Base-by-base conservation (phyloP, 2,113 vertebrate species). In the Hemiprocne comata region DNA sequence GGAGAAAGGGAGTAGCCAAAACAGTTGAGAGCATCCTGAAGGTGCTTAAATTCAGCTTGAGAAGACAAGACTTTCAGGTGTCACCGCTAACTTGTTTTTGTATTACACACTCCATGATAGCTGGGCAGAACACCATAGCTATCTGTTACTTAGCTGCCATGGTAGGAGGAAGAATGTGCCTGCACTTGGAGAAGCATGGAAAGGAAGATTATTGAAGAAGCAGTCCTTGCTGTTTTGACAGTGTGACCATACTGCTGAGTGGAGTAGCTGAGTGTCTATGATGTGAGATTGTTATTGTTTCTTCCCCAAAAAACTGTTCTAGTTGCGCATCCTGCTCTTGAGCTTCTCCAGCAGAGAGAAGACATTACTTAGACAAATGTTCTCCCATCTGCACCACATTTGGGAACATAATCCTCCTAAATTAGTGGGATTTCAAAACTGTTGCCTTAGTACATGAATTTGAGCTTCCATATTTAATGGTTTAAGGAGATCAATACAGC, bases 381-480 rank as follows among this genome's bases (percentile, higher is more conserved):
- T 51, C 40, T 66, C 11, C 64, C n/a, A 36, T 62, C 57, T 55
- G 58, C 4, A 17, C 14, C 60, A 65, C 3, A 24, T 89, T 94
- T 2, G 0, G 87, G 87, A 91, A 87, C 48, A 40, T 62, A 96
- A 94, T 40, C 57, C 34, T 94, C 61, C 55, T 83, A 86, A 93
- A 91, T 87, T 87, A 74, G n/a, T 61, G 48, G 25, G 53, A 69
- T 92, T 97, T 92, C 74, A 94, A 79, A 89, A 82, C 61, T 28
- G 46, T 77, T 81, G 23, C 58, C 40, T 96, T 95, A 75, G 51
- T 89, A n/a, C 67, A 65, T 86, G 65, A 80, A 85, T 96, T 91
- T 93, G 79, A 97, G 91, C 83, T 92, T 93, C n/a, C 87, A 89
- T 89, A 92, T 94, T 91, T 96, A 97, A 94, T 91, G 75, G 55